These are phyloP conservation scores for Heliconius cydno DNA, from an alignment of 2,888 invertebrate species.

Conservation along the genomic window DNA sequence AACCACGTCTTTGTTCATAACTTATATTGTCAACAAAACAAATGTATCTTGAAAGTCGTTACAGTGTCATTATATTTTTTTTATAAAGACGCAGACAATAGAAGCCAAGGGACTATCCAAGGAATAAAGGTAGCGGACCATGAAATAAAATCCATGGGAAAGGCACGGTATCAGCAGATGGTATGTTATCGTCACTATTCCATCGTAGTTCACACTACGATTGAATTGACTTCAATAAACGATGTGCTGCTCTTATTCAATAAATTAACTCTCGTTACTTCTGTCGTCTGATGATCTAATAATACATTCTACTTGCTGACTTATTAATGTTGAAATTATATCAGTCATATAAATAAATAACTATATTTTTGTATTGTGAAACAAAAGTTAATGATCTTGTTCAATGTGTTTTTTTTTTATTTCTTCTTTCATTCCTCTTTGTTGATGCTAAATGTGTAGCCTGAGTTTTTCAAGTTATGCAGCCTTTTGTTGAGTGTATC, in stretches of 20 bases:
- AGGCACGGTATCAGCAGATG: conserved; percentile 37
- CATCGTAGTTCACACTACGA: conserved; percentile 28
- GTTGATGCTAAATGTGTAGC: not conserved
- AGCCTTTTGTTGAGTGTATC: conserved; percentile 10
- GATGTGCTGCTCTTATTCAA: conserved; percentile 27
- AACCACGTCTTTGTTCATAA: conserved; percentile 9
- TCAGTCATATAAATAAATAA: too few species aligned
- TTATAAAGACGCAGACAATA: conserved; percentile 40
- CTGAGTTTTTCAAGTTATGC: not conserved
- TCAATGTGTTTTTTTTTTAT: too few species aligned
- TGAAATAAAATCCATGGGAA: conserved; percentile 40
- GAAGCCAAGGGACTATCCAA: conserved; percentile 38
- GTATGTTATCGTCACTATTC: conserved; percentile 24
- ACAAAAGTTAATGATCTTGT: too few species aligned
- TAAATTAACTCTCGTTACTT: conserved; percentile 25
- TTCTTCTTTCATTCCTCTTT: not conserved
- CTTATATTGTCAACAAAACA: conserved; percentile 22
- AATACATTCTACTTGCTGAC: conserved; percentile 12
- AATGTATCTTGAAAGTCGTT: conserved; percentile 27
- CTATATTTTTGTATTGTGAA: too few species aligned
- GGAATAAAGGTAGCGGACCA: conserved; percentile 41
- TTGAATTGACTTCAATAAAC: conserved; percentile 32
- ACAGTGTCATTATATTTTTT: conserved; percentile 38
- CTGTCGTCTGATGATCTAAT: conserved; percentile 30
- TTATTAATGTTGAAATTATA: not conserved